These are phyloP conservation scores for Cliona cf. orientalis DNA, from an alignment of 37 sponge, comb jelly and placozoan species.

Conservation along the genomic window DNA sequence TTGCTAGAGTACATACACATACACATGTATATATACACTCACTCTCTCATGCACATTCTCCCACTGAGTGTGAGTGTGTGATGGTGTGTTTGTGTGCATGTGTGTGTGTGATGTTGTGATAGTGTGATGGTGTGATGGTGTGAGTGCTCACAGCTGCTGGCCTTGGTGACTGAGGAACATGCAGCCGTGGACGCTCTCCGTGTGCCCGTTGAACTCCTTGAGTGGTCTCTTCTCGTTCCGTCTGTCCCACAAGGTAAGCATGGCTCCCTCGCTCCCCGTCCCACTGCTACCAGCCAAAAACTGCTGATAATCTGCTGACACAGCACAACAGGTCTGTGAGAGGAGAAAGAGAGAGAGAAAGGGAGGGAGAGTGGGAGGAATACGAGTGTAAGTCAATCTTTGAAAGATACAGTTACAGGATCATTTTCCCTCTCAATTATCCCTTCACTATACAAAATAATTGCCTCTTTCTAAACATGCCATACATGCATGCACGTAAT, in stretches of 20 bases:
- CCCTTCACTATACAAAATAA: too few species aligned
- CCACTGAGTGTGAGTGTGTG: too few species aligned
- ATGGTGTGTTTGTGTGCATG: too few species aligned
- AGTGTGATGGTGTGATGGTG: too few species aligned
- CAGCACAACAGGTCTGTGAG: slow-evolving; percentile 53
- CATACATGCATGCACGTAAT: too few species aligned
- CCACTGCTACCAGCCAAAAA: slow-evolving; percentile 30
- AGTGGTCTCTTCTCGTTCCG: slow-evolving; percentile 39
- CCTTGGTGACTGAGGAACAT: slow-evolving; percentile 6
- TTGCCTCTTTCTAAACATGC: too few species aligned
- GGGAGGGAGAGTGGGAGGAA: too few species aligned
- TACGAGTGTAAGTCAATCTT: not conserved
- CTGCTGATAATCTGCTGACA: slow-evolving; percentile 25
- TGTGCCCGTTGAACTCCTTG: slow-evolving; percentile 41
- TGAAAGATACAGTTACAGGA: not conserved
- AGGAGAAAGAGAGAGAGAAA: not conserved
- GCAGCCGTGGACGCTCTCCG: slow-evolving; percentile 30
- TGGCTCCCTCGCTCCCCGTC: slow-evolving; percentile 5
- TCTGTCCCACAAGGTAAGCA: slow-evolving; percentile 51
- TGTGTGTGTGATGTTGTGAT: too few species aligned
- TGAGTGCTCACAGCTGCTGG: slow-evolving; percentile 9
- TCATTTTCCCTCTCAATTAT: not conserved
- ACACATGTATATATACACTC: too few species aligned
- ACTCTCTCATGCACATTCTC: too few species aligned
- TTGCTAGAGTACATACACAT: too few species aligned